Conservation (phyloP, 64 coral and sea anemone species). For the Dendrophyllia cribrosa region DNA sequence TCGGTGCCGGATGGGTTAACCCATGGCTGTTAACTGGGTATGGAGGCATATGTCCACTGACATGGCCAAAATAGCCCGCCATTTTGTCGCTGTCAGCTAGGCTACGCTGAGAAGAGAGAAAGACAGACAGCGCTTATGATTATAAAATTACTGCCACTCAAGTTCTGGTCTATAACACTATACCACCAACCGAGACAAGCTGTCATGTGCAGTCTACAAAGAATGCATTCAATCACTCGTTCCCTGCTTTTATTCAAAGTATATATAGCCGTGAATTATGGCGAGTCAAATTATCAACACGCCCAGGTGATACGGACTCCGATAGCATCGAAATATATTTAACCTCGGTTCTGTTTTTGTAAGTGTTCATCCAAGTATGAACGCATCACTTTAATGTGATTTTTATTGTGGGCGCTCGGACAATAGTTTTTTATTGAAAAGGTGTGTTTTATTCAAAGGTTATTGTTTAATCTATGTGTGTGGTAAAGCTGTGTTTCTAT, state of each 20-base stretch:
- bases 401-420: conserved; percentile 23
- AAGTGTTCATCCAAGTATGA: conserved; percentile 29
- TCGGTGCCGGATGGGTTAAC: conserved; percentile 56
- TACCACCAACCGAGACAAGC: conserved; percentile 49
- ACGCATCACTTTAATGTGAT: conserved; percentile 15
- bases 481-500: conserved; percentile 39
- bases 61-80: conserved; percentile 77
- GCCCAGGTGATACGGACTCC: conserved; percentile 31
- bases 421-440: conserved; percentile 27
- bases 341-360: conserved; percentile 8
- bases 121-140: conserved; percentile 43
- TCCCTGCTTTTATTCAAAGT: conserved; percentile 48
- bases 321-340: conserved; percentile 59
- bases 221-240: conserved; percentile 39
- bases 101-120: conserved; percentile 24
- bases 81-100: conserved; percentile 41
- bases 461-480: conserved; percentile 45
- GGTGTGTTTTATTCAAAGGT: background rate
- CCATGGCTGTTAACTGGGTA: conserved; percentile 63
- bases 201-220: conserved; percentile 35
- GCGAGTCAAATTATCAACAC: conserved; percentile 50
- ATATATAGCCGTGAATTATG: conserved; percentile 51
- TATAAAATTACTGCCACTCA: conserved; percentile 52
- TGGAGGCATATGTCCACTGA: conserved; percentile 62
- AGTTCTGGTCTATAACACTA: conserved; percentile 52